Base-by-base conservation (phyloP, 1,140 invertebrate genomes). In the Aphelenchoides avenae region DNA sequence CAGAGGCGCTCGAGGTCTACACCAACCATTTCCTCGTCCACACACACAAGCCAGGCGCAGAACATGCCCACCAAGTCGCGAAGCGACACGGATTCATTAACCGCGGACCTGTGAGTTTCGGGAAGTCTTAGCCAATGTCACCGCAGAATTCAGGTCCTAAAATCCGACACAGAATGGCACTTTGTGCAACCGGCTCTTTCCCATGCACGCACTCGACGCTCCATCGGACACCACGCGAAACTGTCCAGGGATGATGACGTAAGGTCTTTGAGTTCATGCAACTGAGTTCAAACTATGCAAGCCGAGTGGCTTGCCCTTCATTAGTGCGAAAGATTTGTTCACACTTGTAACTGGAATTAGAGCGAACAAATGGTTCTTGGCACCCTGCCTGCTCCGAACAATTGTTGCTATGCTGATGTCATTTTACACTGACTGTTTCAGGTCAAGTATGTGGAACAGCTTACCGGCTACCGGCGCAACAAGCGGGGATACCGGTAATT, bases 11-110 rank as follows among this genome's bases (percentile, higher is more conserved):
- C n/a, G n/a, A 73, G 46, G 70, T 74, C 15, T 75, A 70, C 57
- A 76, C 72, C 31, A 76, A 76, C 49, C 70, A 75, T 59, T 75
- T 75, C 64, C 66, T 74, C 49, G 73, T 75, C 34, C 73, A 77
- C 50, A 68, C 65, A 24, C 57, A 66, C 42, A 44, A 71, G 47
- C 57, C 71, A 27, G 71, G 73, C 20, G 36, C 63, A 31, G 73
- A 77, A 27, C 52, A 75, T 57, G 73, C 73, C 13, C 73, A 75
- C 48, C 37, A 55, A 30, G 57, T 75, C 36, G 73, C 73, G 13
- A 75, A 77, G 57, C 61, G 73, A 39, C 67, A 75, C 53, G 73
- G 73, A 33, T 75, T 75, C 53, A 62, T 77, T 37, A 77, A 77
- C 57, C 54, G 75, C 44, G 73, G 73, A 60, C 31, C 73, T 42